These are phyloP conservation scores for Pelodiscus sinensis DNA, from an alignment of 2,113 vertebrate genomes.

Conservation along the genomic window DNA sequence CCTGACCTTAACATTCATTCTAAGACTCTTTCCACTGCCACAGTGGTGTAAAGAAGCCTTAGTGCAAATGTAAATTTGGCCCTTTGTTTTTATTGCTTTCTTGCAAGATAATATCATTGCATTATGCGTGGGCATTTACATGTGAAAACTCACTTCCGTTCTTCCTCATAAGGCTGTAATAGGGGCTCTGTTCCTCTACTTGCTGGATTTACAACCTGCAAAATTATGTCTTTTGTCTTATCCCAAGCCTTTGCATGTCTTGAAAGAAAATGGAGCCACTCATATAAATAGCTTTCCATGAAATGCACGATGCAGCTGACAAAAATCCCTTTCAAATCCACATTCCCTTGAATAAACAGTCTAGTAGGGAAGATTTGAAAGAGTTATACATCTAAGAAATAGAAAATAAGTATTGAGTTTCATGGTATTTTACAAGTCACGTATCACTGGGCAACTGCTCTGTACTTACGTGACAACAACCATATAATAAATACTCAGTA, in stretches of 20 bases:
- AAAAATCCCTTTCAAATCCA: not conserved
- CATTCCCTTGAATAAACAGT: not conserved
- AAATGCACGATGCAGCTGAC: not conserved
- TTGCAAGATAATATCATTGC: not conserved
- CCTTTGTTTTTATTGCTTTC: not conserved
- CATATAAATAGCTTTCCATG: not conserved
- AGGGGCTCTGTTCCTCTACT: not conserved
- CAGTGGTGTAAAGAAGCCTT: not conserved
- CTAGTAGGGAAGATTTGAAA: not conserved
- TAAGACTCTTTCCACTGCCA: not conserved
- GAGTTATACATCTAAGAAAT: not conserved
- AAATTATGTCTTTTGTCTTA: not conserved
- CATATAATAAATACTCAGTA: constrained; percentile 1
- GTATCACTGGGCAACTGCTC: not conserved
- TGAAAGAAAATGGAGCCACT: not conserved
- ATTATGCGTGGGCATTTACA: not conserved
- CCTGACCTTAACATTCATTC: not conserved
- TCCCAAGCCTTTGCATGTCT: not conserved
- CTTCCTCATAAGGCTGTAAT: not conserved
- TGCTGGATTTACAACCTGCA: not conserved
- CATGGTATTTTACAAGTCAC: not conserved
- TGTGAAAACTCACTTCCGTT: rapidly evolving
- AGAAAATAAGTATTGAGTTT: not conserved
- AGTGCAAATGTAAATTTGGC: not conserved
- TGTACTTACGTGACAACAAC: not conserved